phyloP scores from a whole-genome alignment of 2,888 invertebrate species.

The Apotomis capreana region DNA sequence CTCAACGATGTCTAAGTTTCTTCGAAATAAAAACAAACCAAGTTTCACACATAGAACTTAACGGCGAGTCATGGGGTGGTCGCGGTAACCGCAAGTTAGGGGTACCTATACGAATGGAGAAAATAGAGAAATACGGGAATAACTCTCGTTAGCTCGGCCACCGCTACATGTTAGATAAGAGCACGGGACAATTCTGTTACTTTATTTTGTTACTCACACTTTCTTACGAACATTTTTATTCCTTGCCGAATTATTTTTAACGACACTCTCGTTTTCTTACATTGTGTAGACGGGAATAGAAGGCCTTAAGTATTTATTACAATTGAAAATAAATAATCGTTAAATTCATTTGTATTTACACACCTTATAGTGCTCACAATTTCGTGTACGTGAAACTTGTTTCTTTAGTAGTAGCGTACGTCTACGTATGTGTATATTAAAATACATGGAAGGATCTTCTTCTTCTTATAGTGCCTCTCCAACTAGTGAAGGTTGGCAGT shows the following conservation, averaged over 20 bases:
- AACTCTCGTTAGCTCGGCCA: conserved; percentile 57
- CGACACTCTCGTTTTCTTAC: not conserved
- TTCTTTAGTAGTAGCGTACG: no score
- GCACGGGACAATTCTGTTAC: conserved; percentile 39
- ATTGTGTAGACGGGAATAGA: no score
- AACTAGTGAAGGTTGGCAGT: no score
- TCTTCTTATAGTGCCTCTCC: no score
- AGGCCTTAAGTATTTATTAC: no score
- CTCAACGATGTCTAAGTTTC: conserved; percentile 12
- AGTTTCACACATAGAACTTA: conserved; percentile 34
- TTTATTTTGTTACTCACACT: conserved; percentile 44
- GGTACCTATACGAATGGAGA: conserved; percentile 40
- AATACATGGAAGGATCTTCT: no score
- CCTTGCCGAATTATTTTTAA: no score
- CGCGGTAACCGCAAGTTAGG: conserved; percentile 44
- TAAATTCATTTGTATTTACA: no score
- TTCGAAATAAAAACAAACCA: conserved; percentile 19
- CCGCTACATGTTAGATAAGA: conserved; percentile 43
- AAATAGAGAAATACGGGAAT: conserved; percentile 60
- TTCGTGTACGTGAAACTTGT: no score
- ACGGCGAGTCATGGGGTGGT: conserved; percentile 36
- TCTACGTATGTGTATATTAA: no score
- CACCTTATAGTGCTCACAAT: no score
- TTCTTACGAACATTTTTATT: conserved; percentile 12
- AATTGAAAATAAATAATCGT: no score